phyloP scores from a whole-genome alignment of 30 jellyfish, hydroid and myxozoan species.

The Hydractinia echinata region DNA sequence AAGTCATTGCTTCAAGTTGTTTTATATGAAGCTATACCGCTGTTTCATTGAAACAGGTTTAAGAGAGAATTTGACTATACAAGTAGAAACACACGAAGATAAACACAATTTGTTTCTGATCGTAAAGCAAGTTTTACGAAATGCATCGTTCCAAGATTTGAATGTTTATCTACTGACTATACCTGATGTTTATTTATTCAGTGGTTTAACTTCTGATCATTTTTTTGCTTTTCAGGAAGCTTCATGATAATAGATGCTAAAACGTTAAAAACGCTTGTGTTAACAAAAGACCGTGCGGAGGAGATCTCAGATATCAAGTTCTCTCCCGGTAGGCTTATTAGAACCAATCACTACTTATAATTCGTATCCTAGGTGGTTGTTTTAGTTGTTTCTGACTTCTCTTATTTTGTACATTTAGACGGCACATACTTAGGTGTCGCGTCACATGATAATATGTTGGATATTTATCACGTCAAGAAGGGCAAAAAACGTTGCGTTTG shows the following conservation, averaged over 20 bases:
- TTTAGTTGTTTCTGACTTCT: not conserved
- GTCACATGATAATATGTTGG: constrained; percentile 90
- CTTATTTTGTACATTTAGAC: constrained; percentile 38
- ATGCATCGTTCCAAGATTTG: no score
- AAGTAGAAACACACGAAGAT: not conserved
- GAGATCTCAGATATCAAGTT: constrained; percentile 87
- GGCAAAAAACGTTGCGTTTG: constrained; percentile 73
- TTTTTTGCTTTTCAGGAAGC: constrained; percentile 50
- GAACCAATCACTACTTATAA: no score
- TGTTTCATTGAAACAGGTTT: no score
- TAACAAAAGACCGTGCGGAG: constrained; percentile 70
- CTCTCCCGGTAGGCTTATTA: constrained; percentile 68
- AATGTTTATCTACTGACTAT: no score
- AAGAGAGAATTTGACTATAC: no score
- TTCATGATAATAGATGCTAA: constrained; percentile 82
- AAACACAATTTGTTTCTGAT: not conserved
- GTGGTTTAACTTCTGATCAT: no score
- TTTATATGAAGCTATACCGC: no score
- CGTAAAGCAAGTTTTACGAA: no score
- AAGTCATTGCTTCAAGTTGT: no score
- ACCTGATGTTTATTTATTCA: no score
- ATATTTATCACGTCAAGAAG: constrained; percentile 67
- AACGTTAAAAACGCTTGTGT: constrained; percentile 69
- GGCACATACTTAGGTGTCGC: constrained; percentile 93
- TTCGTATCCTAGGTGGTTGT: not conserved